Evolutionary conservation across 2,797 vertebrate genomes (phyloP).

Genomic region (Amblyraja radiata): DNA sequence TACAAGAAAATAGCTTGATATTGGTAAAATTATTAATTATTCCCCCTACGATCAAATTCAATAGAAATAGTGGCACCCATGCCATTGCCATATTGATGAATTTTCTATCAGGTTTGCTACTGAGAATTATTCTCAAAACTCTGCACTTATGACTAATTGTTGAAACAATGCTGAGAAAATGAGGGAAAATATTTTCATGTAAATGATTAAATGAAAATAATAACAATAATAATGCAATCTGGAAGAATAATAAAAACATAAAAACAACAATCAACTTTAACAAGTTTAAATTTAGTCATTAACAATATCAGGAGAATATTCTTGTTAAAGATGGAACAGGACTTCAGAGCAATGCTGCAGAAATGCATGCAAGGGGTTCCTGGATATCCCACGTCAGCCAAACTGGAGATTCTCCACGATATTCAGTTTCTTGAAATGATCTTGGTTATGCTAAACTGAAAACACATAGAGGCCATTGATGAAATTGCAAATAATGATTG

Average conservation of each 20-base stretch:
- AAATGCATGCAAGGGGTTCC: neutral
- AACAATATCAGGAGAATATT: neutral
- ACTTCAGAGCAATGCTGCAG: neutral
- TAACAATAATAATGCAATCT: neutral
- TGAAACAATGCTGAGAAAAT: neutral
- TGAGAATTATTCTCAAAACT: neutral
- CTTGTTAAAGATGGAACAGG: conserved; percentile 7
- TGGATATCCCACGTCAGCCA: neutral
- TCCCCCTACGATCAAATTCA: neutral
- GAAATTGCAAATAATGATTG: conserved; percentile 1
- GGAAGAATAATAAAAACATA: neutral
- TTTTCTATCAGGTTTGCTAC: neutral
- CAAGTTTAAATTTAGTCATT: neutral
- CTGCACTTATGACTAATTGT: neutral
- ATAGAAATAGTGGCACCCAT: neutral
- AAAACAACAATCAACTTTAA: neutral
- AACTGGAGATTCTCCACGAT: neutral
- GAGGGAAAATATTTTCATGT: neutral
- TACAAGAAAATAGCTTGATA: neutral
- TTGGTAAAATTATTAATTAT: neutral
- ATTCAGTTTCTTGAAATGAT: neutral
- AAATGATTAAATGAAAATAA: neutral
- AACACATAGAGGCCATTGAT: conserved; percentile 14
- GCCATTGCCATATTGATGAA: neutral
- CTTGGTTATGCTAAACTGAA: neutral